Evolutionary conservation across 2,113 vertebrate genomes (phyloP).

Genomic region (Phylloscopus whistleri): DNA sequence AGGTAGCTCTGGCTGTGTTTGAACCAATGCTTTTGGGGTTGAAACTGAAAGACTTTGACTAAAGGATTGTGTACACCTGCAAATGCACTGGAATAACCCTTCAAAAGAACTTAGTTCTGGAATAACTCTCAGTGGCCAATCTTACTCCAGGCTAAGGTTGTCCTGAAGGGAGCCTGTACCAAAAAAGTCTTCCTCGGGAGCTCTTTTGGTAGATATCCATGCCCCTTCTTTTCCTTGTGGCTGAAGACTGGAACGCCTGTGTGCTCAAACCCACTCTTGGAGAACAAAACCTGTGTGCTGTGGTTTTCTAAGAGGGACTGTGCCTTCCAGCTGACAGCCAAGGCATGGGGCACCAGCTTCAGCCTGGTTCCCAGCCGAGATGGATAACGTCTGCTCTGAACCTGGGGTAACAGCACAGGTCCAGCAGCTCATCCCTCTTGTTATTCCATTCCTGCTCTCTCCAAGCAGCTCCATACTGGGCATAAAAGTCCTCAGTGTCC

Average conservation of each 20-base stretch:
- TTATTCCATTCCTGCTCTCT: neutral
- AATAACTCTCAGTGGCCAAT: neutral
- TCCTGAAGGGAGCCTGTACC: neutral
- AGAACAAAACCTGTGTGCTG: neutral
- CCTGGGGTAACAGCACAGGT: neutral
- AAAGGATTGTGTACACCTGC: neutral
- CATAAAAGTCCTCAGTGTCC: neutral
- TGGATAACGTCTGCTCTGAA: accelerated
- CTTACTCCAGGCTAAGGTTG: neutral
- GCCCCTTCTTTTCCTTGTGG: neutral
- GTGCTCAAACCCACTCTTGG: neutral
- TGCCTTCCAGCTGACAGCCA: neutral
- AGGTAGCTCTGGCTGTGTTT: neutral
- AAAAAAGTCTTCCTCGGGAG: neutral
- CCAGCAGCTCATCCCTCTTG: accelerated
- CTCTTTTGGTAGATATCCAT: neutral
- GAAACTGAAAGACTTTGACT: neutral
- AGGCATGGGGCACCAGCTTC: accelerated
- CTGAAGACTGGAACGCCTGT: neutral
- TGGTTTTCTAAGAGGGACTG: neutral
- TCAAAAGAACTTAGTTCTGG: neutral
- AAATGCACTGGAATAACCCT: neutral
- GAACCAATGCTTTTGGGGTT: neutral
- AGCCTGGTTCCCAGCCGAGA: neutral
- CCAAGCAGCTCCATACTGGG: neutral